These are phyloP conservation scores for Alosa sapidissima DNA, from an alignment of 2,797 vertebrate species.

Conservation along the genomic window DNA sequence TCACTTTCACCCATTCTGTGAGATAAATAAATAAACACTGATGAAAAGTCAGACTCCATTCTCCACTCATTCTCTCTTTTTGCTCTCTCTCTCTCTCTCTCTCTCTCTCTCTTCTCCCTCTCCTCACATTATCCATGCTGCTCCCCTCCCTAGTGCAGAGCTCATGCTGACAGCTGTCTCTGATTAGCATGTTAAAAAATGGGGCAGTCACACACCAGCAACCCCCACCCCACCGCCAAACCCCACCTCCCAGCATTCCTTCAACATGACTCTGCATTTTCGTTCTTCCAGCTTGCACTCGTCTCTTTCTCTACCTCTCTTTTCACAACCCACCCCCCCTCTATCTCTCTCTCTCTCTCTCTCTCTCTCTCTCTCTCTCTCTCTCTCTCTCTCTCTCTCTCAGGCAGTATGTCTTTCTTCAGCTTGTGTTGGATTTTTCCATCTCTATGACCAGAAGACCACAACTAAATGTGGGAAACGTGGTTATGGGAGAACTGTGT, in stretches of 20 bases:
- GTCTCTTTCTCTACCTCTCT: not conserved
- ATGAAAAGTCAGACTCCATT: slow-evolving; percentile 34
- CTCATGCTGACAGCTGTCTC: slow-evolving; percentile 81
- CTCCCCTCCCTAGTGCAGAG: slow-evolving; percentile 43
- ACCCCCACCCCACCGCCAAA: slow-evolving; percentile 45
- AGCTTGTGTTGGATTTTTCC: slow-evolving; percentile 35
- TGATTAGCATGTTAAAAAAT: slow-evolving; percentile 83
- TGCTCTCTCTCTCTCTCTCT: not conserved
- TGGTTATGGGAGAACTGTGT: slow-evolving; percentile 13
- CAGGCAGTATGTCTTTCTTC: slow-evolving; percentile 43
- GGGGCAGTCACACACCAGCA: slow-evolving; percentile 78
- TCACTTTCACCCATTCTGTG: slow-evolving; percentile 33
- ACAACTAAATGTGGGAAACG: not conserved
- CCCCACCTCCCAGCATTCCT: slow-evolving; percentile 72
- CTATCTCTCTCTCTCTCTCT: too few relatives aligned
- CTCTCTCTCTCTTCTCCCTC: too few relatives aligned
- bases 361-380: slow-evolving; percentile 52
- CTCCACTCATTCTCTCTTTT: not conserved
- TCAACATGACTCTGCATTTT: slow-evolving; percentile 80
- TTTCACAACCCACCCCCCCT: not conserved
- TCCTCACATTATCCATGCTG: not conserved
- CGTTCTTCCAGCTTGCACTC: slow-evolving; percentile 58
- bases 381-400: slow-evolving; percentile 35
- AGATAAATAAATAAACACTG: slow-evolving; percentile 52
- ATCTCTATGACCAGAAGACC: slow-evolving; percentile 9